Base-by-base conservation (phyloP, 2,113 vertebrate species). In the Boulengeromyrus knoepffleri region DNA sequence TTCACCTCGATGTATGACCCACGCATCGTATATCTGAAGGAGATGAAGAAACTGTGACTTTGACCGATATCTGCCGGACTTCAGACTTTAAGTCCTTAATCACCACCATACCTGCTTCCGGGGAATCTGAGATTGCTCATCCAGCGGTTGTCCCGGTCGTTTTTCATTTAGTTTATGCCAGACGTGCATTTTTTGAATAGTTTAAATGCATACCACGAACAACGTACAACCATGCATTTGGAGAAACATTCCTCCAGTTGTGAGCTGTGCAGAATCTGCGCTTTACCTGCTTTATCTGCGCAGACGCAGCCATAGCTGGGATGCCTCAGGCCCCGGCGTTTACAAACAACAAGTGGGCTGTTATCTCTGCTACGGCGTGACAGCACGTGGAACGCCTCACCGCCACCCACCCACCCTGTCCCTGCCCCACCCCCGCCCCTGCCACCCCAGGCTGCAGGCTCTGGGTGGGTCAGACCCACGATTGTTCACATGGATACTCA, bases 261-360 rank as follows among this genome's bases (percentile, higher is more conserved):
- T 4, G 0, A 39, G 27, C 70, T 0, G 27, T 42, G 74, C 15
- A 6, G 74, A 15, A 5, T 80, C 74, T 42, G 36, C 15, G 6
- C 31, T 19, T 15, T 19, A 8, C 1, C 10, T 13, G 84, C 47
- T 27, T 27, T 47, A 24, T 50, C 84, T 47, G 46, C 84, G 45
- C 24, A 49, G 24, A n/a, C 24, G 52, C 52, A 58, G 80, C 45
- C 89, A 66, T 62, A 85, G 89, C 83, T 47, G 39, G 83, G 89
- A 85, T 85, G 83, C 89, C 89, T 58, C 50, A 15, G 10, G 80
- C 45, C 45, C 50, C 45, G 83, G 42, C 45, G 46, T 62, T 85
- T 85, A 86, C 89, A 90, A 31, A 85, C 89, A 58, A 53, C 89
- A 85, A 56, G 83, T 53, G 62, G 45, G 27, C 8, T 42, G 42